Evolutionary conservation across 2,797 vertebrate genomes (phyloP).

Genomic region (Columba guinea): DNA sequence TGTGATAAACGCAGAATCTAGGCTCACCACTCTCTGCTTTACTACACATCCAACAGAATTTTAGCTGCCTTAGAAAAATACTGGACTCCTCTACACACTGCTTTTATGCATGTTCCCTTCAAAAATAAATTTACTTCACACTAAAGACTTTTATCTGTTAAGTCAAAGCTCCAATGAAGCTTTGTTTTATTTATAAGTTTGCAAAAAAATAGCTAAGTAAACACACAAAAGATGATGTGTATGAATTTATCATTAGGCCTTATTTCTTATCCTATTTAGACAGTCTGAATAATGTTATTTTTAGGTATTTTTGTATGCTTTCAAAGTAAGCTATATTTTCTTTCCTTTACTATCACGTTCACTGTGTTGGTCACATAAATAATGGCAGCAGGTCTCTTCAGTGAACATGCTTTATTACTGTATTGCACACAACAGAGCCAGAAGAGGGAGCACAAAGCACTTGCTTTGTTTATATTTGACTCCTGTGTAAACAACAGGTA

Average conservation of each 20-base stretch:
- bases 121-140: background rate
- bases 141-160: background rate
- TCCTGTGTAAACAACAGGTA: slow-evolving; percentile 28
- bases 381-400: background rate
- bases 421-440: slow-evolving; percentile 29
- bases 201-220: background rate
- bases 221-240: background rate
- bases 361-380: background rate
- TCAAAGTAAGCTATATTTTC: background rate
- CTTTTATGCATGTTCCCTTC: background rate
- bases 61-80: background rate
- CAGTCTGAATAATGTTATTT: background rate
- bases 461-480: slow-evolving; percentile 28
- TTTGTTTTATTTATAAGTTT: slow-evolving; percentile 11
- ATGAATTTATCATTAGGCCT: background rate
- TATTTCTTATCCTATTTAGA: background rate
- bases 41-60: background rate
- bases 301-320: background rate
- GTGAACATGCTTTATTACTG: background rate
- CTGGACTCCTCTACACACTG: background rate
- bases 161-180: background rate
- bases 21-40: accelerated
- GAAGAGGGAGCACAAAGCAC: slow-evolving; percentile 65
- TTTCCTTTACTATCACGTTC: background rate
- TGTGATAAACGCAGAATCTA: background rate